Evolutionary conservation across 2,888 invertebrate genomes (phyloP).

Genomic region (Pegoplata infirma): DNA sequence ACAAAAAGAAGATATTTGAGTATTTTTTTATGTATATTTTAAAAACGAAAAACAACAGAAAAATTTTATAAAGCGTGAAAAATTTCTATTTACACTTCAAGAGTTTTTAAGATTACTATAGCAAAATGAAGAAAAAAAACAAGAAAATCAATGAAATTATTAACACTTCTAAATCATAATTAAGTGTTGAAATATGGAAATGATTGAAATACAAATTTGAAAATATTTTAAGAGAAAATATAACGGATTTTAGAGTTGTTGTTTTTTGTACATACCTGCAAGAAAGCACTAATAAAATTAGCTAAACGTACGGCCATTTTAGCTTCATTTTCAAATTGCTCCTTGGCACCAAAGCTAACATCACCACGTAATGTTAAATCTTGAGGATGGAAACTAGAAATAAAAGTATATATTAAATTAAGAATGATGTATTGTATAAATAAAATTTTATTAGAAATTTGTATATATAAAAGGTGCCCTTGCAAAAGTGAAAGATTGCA

Average conservation of each 20-base stretch:
- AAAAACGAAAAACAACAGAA: not conserved
- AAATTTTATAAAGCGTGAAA: slow-evolving; percentile 75
- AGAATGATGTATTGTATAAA: too few species aligned
- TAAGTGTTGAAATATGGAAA: slow-evolving; percentile 53
- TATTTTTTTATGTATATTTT: slow-evolving; percentile 59
- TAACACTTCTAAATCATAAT: slow-evolving; percentile 55
- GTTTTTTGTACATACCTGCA: slow-evolving; percentile 82
- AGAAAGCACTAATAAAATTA: slow-evolving; percentile 96
- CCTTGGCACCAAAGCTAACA: slow-evolving; percentile 90
- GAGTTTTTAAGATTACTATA: slow-evolving; percentile 66
- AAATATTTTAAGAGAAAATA: not conserved
- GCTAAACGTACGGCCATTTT: slow-evolving; percentile 97
- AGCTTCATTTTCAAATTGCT: slow-evolving; percentile 96
- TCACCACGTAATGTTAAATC: slow-evolving; percentile 91
- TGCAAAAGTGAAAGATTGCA: too few species aligned
- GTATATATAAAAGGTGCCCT: too few species aligned
- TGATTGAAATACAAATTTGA: slow-evolving; percentile 11
- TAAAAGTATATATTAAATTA: slow-evolving; percentile 23
- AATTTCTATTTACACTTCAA: slow-evolving; percentile 76
- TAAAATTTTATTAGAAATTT: not conserved
- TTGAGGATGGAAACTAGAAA: slow-evolving; percentile 83
- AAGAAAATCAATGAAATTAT: slow-evolving; percentile 56
- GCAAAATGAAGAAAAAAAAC: slow-evolving; percentile 24
- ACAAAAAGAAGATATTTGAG: slow-evolving; percentile 72
- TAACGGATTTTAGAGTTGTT: slow-evolving; percentile 17